These are phyloP conservation scores for Leucoma salicis DNA, from an alignment of 2,888 invertebrate species.

Conservation along the genomic window DNA sequence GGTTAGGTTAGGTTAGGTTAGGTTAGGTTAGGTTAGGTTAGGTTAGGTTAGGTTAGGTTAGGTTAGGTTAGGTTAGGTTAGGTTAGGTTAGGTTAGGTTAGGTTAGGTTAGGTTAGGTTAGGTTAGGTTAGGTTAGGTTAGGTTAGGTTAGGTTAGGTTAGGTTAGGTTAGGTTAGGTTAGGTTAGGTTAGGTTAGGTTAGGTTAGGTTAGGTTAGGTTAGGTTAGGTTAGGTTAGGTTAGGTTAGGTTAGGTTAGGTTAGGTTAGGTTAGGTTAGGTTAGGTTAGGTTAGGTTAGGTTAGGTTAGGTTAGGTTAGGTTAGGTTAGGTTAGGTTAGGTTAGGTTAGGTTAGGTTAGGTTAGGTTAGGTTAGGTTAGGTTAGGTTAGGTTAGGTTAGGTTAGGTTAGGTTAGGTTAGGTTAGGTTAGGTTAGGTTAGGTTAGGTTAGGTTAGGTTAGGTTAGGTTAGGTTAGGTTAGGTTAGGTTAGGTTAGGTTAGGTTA, in stretches of 20 bases:
- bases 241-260: constrained; percentile 10
- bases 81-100: constrained; percentile 24
- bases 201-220: constrained; percentile 26
- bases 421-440: constrained; percentile 28
- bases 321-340: constrained; percentile 18
- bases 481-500: constrained; percentile 29
- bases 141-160: constrained; percentile 29
- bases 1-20: constrained; percentile 14
- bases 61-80: constrained; percentile 21
- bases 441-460: constrained; percentile 30
- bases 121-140: constrained; percentile 26
- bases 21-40: constrained; percentile 26
- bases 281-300: constrained; percentile 17
- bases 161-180: constrained; percentile 30
- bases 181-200: constrained; percentile 27
- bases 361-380: constrained; percentile 28
- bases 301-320: constrained; percentile 27
- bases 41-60: constrained; percentile 21
- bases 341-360: constrained; percentile 26
- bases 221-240: constrained; percentile 22
- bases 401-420: constrained; percentile 28
- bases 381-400: constrained; percentile 31
- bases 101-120: constrained; percentile 34
- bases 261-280: constrained; percentile 15
- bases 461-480: constrained; percentile 21